A percentile compares a stretch with the other conserved stretches of the same genome.
phyloP scores from a whole-genome alignment of 2,797 vertebrate species.

The Phyllotis vaccarum region DNA sequence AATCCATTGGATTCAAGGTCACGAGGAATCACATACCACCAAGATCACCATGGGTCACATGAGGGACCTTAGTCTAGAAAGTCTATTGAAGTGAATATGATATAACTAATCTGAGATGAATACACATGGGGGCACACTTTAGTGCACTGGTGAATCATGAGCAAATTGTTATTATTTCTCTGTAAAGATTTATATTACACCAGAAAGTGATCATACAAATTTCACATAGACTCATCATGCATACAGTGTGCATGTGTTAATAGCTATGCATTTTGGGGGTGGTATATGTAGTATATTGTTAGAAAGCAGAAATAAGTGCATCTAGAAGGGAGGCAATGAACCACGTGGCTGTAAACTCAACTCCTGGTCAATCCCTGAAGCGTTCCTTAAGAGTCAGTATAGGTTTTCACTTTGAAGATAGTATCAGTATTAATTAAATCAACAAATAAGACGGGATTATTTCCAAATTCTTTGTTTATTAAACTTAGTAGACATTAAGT shows the following conservation, averaged over 20 bases:
- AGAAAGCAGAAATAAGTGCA: background rate
- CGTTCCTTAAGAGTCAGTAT: background rate
- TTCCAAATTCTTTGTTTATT: slow-evolving; percentile 67
- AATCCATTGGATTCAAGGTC: background rate
- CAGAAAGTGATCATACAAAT: background rate
- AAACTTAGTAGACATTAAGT: slow-evolving; percentile 73
- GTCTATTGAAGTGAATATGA: background rate
- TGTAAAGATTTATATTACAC: background rate
- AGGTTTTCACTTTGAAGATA: slow-evolving; percentile 42
- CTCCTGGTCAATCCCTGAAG: background rate
- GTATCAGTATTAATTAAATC: slow-evolving; percentile 34
- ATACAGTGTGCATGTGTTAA: background rate
- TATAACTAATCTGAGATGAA: background rate
- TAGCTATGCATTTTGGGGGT: background rate
- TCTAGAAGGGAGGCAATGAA: slow-evolving; percentile 1
- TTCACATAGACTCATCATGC: background rate
- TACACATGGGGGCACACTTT: rapidly evolving
- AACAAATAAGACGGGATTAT: slow-evolving; percentile 61
- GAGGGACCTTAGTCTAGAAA: background rate
- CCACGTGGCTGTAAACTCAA: background rate
- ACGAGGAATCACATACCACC: background rate
- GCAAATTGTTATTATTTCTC: background rate
- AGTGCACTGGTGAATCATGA: background rate
- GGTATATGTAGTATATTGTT: background rate
- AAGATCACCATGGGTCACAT: rapidly evolving